Base-by-base conservation (phyloP, 2,797 vertebrate genomes). In the Phyllotis vaccarum region DNA sequence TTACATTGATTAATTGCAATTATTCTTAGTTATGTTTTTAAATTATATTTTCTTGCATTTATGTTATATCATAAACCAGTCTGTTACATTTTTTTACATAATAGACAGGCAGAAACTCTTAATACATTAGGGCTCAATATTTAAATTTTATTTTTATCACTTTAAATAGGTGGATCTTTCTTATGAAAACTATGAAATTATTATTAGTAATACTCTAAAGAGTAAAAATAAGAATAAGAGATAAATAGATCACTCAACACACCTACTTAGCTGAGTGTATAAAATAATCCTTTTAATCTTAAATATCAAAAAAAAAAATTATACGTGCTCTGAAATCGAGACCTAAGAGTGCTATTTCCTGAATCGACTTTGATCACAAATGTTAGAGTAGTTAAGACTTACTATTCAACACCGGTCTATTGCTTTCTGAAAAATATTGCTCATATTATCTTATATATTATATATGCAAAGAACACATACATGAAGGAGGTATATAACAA, bases 91-190 rank as follows among this genome's bases (percentile, higher is more conserved):
- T 5, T 60, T 64, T 46, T 82, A 17, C 2, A 74, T 86, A 62
- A 6, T 5, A 74, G 2, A n/a, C 12, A 22, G 52, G 22, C 5
- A 62, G 31, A 19, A 90, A 72, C 58, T 83, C 80, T 76, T 91
- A 89, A 56, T 31, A 13, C 79, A 74, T 74, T 54, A 6, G 37
- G 37, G 43, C 29, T 43, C 6, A 52, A 46, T 88, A 43, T 52
- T 75, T 88, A 34, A 12, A 11, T 86, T 87, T 93, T 78, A 68
- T 74, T 94, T 92, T 94, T 29, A 91, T 24, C 46, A 91, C 3
- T 56, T 34, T 37, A 13, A 81, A n/a, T 89, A 79, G 74, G 2
- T 46, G 5, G 74, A 24, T 34, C 21, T 94, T 87, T 74, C 27
- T 83, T 72, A 19, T 40, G 8, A 74, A 19, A 29, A 54, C 5